phyloP scores from a whole-genome alignment of 2,113 vertebrate species.

The Ictalurus furcatus region DNA sequence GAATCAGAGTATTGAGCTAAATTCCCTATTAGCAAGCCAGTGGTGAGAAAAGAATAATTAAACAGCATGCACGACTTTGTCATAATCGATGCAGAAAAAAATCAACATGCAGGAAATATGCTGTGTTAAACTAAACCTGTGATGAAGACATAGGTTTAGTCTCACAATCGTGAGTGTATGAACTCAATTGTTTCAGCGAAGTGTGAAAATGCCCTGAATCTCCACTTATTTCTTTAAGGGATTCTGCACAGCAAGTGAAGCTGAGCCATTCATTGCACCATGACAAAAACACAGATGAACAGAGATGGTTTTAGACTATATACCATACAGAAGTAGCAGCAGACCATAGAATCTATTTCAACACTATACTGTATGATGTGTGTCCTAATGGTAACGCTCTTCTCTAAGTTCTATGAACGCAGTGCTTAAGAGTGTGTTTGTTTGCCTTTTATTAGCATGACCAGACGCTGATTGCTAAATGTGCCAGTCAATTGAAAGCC shows the following conservation, averaged over 20 bases:
- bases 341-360: not conserved
- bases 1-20: not conserved
- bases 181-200: not conserved
- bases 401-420: not conserved
- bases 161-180: no score
- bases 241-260: not conserved
- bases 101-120: not conserved
- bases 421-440: not conserved
- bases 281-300: not conserved
- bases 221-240: not conserved
- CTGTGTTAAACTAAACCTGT: not conserved
- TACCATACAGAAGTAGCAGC: not conserved
- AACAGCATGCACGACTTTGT: not conserved
- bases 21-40: not conserved
- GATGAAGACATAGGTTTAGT: not conserved
- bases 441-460: not conserved
- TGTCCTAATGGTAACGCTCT: not conserved
- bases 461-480: constrained; percentile 5
- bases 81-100: not conserved
- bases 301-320: not conserved
- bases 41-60: not conserved
- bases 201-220: not conserved
- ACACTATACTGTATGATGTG: not conserved
- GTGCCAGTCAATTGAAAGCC: not conserved
- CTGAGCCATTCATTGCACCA: not conserved